A percentile compares a stretch with the other conserved stretches of the same genome.
phyloP scores from a whole-genome alignment of 2,888 invertebrate species.

The Ormyrus rosae region DNA sequence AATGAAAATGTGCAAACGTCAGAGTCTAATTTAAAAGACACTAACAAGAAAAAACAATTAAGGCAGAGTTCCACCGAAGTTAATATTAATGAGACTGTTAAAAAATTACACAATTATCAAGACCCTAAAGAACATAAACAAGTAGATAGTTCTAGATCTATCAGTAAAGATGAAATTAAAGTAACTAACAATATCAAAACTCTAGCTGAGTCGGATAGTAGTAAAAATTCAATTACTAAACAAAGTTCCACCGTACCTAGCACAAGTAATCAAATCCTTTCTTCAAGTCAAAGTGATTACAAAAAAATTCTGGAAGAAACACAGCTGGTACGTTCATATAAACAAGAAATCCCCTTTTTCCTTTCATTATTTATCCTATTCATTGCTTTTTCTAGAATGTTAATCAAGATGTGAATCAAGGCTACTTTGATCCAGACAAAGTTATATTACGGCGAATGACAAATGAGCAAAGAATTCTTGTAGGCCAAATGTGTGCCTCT shows the following conservation, averaged over 20 bases:
- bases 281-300: not conserved
- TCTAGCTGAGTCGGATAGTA: too few relatives aligned
- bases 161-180: too few relatives aligned
- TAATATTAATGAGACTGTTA: not conserved
- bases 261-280: not conserved
- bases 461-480: conserved; percentile 65
- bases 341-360: too few relatives aligned
- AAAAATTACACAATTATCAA: not conserved
- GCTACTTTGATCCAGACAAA: conserved; percentile 60
- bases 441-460: conserved; percentile 65
- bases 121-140: not conserved
- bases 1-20: not conserved
- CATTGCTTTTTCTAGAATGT: not conserved
- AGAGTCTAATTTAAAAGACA: not conserved
- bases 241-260: not conserved
- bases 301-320: not conserved
- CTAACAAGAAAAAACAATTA: not conserved
- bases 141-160: too few relatives aligned
- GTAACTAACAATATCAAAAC: too few relatives aligned
- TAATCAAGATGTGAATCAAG: not conserved
- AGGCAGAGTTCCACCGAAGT: not conserved
- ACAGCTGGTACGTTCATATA: too few relatives aligned
- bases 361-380: not conserved
- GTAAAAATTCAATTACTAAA: not conserved
- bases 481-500: conserved; percentile 65